Base-by-base conservation (phyloP, 2,888 invertebrate species). In the Thereva unica region DNA sequence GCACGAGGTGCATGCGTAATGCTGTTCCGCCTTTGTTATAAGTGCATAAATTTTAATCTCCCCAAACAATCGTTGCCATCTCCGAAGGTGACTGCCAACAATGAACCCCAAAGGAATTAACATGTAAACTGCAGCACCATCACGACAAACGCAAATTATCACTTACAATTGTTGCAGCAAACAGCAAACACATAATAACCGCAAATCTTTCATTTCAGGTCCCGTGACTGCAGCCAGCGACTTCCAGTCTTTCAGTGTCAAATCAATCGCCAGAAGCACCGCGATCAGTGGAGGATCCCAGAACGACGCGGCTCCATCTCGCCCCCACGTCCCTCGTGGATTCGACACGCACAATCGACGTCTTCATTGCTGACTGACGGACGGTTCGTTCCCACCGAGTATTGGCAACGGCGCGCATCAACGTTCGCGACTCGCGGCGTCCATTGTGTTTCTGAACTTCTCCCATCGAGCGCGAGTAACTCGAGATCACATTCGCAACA, bases 231-330 rank as follows among this genome's bases (percentile, higher is more conserved):
- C 38, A 34, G 23, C n/a, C 10, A 45, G 34, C 44, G 3, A 37
- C 7, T 38, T 10, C 35, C 57, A 53, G 53, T 50, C 65, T 66
- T 55, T 63, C 63, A 66, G 66, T 66, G 68, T 68, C 68, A 68
- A 56, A 68, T 68, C 66, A 68, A 68, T 68, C 68, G 53, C 41
- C 65, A 68, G 49, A 59, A 65, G 54, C 57, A 59, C 38, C 64
- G 57, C 37, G 59, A 59, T 59, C 59, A 49, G 35, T 38, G 35
- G 59, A 47, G 45, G 40, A 23, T 1, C 23, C 23, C 23, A 2
- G 23, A 23, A 2, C 23, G 2, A 35, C 35, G 42, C 9, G 34
- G 44, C 44, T 44, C 56, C 9, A 41, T 41, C 56, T n/a, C 34
- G 9, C n/a, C 9, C 23, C 10, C 34, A 9, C 23, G 42, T 42